A percentile compares a stretch with the other conserved stretches of the same genome.
Conservation (phyloP, 2,797 vertebrate genomes). For the Xiphorhynchus erythropygius region DNA sequence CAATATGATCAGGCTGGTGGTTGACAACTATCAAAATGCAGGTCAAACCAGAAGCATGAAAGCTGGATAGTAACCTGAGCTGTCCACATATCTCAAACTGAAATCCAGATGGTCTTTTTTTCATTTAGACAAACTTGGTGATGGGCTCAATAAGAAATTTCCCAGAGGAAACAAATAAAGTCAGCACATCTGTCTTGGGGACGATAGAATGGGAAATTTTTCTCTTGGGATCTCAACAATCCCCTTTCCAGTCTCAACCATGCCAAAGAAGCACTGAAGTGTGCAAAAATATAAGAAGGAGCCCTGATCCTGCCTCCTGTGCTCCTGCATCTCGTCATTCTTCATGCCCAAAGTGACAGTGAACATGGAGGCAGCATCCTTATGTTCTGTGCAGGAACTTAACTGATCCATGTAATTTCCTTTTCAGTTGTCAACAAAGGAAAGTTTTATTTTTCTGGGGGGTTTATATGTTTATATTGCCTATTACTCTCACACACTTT, state of each 20-base stretch:
- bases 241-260: not conserved
- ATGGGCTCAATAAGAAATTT: not conserved
- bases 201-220: not conserved
- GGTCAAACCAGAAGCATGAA: not conserved
- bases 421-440: not conserved
- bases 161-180: not conserved
- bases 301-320: not conserved
- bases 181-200: not conserved
- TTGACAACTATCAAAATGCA: not conserved
- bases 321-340: not conserved
- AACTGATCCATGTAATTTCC: not conserved
- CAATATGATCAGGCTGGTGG: not conserved
- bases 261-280: not conserved
- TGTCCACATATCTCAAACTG: not conserved
- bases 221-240: not conserved
- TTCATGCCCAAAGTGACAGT: not conserved
- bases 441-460: not conserved
- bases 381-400: accelerated
- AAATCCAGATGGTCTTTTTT: not conserved
- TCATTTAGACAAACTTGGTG: not conserved
- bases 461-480: not conserved
- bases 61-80: not conserved
- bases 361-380: not conserved
- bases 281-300: not conserved
- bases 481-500: not conserved